phyloP scores from a whole-genome alignment of 2,113 vertebrate species.

The Mesitornis unicolor region DNA sequence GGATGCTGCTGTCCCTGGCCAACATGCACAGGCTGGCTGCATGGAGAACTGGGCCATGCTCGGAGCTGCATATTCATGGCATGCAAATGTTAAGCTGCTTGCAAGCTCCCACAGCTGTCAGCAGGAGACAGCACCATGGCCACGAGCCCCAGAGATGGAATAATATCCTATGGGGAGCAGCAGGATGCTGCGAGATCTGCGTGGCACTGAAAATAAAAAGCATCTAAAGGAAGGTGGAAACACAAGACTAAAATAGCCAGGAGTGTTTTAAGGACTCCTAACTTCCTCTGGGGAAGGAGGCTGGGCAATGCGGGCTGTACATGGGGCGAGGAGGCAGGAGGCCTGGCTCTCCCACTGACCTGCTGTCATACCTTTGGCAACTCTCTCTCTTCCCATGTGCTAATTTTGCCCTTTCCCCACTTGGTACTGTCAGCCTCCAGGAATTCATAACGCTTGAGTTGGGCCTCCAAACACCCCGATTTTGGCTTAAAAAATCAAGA shows the following conservation, averaged over 20 bases:
- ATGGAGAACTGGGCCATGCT: slow-evolving; percentile 39
- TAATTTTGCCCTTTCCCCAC: slow-evolving; percentile 25
- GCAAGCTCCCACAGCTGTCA: slow-evolving; percentile 40
- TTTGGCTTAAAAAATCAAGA: slow-evolving; percentile 31
- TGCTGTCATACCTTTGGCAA: not conserved
- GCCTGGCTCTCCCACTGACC: slow-evolving; percentile 3
- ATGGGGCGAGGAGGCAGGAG: not conserved
- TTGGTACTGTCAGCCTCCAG: slow-evolving; percentile 29
- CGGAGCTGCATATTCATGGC: slow-evolving; percentile 47
- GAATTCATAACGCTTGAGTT: not conserved
- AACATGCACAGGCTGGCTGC: not conserved
- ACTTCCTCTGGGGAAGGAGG: not conserved
- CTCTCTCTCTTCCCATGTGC: not conserved
- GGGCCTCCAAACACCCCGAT: slow-evolving; percentile 3
- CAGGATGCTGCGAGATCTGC: not conserved
- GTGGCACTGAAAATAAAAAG: not conserved
- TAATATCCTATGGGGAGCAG: not conserved
- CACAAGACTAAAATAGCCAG: not conserved
- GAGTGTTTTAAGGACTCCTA: not conserved
- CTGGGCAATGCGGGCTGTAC: not conserved
- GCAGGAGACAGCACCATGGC: not conserved
- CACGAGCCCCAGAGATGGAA: slow-evolving; percentile 9
- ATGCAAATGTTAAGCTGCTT: slow-evolving; percentile 49
- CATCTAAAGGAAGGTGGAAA: slow-evolving; percentile 16
- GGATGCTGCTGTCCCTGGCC: slow-evolving; percentile 12